Percentiles rank a stretch among this genome's conserved stretches.
phyloP scores from a whole-genome alignment of 2,888 invertebrate genomes.

The Osmoderma eremita region DNA sequence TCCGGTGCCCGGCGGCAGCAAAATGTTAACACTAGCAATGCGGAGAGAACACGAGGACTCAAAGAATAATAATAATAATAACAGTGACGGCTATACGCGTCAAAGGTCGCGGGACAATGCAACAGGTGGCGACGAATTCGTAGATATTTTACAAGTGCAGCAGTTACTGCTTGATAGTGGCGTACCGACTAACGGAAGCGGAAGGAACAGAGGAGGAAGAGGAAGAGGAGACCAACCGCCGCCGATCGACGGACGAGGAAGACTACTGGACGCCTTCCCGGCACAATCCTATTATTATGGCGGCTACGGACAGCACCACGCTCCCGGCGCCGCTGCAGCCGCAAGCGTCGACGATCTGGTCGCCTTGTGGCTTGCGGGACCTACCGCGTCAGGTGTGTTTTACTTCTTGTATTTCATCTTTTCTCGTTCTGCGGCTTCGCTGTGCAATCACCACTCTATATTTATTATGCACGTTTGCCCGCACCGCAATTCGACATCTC shows the following conservation, averaged over 20 bases:
- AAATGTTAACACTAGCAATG: conserved; percentile 73
- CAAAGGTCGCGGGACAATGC: conserved; percentile 52
- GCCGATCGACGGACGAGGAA: conserved; percentile 47
- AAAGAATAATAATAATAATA: conserved; percentile 57
- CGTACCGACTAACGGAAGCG: conserved; percentile 52
- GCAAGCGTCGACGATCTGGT: conserved; percentile 78
- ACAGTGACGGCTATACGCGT: conserved; percentile 55
- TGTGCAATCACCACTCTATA: conserved; percentile 2
- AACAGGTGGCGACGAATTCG: conserved; percentile 73
- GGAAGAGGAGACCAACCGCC: conserved; percentile 44
- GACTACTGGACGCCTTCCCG: conserved; percentile 60
- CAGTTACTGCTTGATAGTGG: conserved; percentile 72
- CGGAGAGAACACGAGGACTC: conserved; percentile 75
- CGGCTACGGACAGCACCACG: conserved; percentile 51
- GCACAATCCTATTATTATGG: conserved; percentile 56
- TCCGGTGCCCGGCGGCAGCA: conserved; percentile 69
- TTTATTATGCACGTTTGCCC: not conserved
- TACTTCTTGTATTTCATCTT: conserved; percentile 18
- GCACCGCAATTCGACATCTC: too few relatives aligned
- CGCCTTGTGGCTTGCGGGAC: conserved; percentile 78
- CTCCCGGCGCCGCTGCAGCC: conserved; percentile 56
- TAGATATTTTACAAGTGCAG: conserved; percentile 85
- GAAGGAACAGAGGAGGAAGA: conserved; percentile 42
- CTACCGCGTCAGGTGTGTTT: conserved; percentile 61
- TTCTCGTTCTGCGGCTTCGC: not conserved